Base-by-base conservation (phyloP, 2,797 vertebrate species). In the Micrastur ruficollis region DNA sequence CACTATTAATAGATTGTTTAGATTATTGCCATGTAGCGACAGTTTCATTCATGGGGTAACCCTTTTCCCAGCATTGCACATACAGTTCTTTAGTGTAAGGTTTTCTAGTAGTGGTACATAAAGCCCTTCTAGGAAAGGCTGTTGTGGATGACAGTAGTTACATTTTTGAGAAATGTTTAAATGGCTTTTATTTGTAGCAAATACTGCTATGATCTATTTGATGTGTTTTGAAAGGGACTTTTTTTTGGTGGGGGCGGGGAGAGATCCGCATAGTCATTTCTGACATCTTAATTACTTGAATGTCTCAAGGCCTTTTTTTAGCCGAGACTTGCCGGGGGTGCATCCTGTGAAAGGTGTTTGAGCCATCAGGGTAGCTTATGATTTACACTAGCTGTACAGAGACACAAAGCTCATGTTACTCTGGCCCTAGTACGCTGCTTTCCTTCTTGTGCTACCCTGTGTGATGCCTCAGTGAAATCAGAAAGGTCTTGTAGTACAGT, bases 201-300 rank as follows among this genome's bases (percentile, higher is more conserved):
- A 8, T 21, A 10, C 10, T 16, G n/a, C 44, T 21, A 0, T 18
- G 34, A 47, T 38, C 0, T 0, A 3, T 47, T 50, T 31, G 42
- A 9, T 62, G 25, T 52, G 1, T 90, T 80, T 67, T 59, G 23
- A 31, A 82, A 47, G 42, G 36, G 26, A 27, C 26, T 46, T 56
- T 44, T 36, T 36, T 36, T 36, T 36, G 36, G 36, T n/a, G 23
- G 5, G 32, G 12, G 10, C 9, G 12, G 58, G 13, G 70, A 14
- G 23, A 47, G n/a, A 66, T 32, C 22, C 9, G 2, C 14, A 1
- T 38, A 3, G 2, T 62, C 5, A 2, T 74, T 91, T 74, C 32
- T 83, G n/a, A 46, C 49, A 5, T 14, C 38, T 44, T 46, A 5
- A 0, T 73, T 49, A 12, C 27, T 22, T 5, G 40, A 27, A 21